Conservation (phyloP, 2,113 vertebrate species). For the Saccopteryx bilineata region DNA sequence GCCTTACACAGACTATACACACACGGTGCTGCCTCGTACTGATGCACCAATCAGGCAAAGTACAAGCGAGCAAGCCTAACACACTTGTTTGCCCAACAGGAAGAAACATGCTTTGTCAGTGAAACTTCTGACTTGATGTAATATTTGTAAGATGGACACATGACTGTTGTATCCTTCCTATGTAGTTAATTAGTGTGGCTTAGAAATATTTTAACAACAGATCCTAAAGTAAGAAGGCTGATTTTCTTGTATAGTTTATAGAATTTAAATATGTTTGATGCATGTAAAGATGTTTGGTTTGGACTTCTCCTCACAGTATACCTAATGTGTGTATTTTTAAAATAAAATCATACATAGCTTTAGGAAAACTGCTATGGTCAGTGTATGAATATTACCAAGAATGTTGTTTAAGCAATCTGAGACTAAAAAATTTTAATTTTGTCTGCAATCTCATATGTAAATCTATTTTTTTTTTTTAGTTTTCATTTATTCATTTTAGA, state of each 20-base stretch:
- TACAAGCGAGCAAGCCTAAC: no score
- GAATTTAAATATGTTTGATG: conserved; percentile 27
- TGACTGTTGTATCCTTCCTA: neutral
- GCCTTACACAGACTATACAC: no score
- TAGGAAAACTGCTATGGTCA: conserved; percentile 23
- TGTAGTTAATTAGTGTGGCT: neutral
- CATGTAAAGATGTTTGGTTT: conserved; percentile 4
- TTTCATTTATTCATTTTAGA: no score
- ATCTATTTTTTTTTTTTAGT: no score
- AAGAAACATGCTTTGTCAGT: neutral
- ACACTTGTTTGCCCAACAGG: no score
- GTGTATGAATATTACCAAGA: conserved; percentile 17
- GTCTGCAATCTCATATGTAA: conserved; percentile 26
- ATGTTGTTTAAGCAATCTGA: neutral
- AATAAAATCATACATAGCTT: conserved; percentile 42
- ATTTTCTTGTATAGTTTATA: conserved; percentile 19
- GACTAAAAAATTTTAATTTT: conserved; percentile 41
- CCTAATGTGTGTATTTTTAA: conserved; percentile 41
- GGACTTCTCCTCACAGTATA: neutral
- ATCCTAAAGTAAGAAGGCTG: neutral
- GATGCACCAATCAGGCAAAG: no score
- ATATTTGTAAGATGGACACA: conserved; percentile 23
- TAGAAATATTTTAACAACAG: conserved; percentile 53
- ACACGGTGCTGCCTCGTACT: no score
- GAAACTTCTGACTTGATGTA: neutral